These are phyloP conservation scores for Sipha maydis DNA, from an alignment of 2,888 invertebrate genomes.

Conservation along the genomic window DNA sequence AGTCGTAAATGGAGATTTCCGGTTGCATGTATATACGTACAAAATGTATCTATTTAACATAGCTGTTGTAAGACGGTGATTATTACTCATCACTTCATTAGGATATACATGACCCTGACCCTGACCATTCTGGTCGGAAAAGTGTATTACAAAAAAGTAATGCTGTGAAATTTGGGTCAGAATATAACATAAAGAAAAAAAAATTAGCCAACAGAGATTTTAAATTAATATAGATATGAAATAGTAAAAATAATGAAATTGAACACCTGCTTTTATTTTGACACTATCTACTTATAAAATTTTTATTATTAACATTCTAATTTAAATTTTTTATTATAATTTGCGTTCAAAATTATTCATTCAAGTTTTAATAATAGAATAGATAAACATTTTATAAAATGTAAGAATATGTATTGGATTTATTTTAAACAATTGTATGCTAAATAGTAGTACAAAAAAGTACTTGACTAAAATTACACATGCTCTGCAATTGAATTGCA, in stretches of 20 bases:
- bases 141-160: slow-evolving; percentile 44
- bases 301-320: slow-evolving; percentile 44
- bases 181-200: slow-evolving; percentile 35
- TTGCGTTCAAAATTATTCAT: slow-evolving; percentile 28
- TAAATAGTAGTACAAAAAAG: background rate
- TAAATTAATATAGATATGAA: background rate
- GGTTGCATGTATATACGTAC: background rate
- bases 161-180: slow-evolving; percentile 44
- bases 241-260: slow-evolving; percentile 10
- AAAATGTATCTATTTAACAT: slow-evolving; percentile 14
- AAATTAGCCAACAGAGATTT: background rate
- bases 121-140: slow-evolving; percentile 41
- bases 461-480: background rate
- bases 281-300: slow-evolving; percentile 15
- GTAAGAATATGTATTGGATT: background rate
- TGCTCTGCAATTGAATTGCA: background rate
- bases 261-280: slow-evolving; percentile 16
- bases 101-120: slow-evolving; percentile 50
- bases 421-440: background rate
- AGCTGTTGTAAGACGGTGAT: background rate
- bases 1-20: slow-evolving; percentile 35
- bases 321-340: background rate
- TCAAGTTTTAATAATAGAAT: background rate
- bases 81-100: slow-evolving; percentile 54
- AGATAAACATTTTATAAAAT: background rate